Conservation (phyloP, 2,888 invertebrate genomes). For the Metallyticus violacea region DNA sequence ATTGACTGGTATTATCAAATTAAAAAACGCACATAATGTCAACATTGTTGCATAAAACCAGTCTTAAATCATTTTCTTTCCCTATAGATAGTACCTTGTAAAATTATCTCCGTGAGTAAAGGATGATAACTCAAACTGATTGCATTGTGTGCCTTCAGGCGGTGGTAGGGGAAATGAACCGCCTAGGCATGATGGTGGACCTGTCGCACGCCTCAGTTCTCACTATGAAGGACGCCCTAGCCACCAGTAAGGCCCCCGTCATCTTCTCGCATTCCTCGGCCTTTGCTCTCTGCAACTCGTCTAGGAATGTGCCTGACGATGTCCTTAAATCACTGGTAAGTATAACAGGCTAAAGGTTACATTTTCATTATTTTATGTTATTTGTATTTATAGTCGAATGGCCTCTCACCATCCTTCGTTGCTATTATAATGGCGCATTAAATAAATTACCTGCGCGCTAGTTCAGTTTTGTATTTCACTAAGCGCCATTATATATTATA, state of each 20-base stretch:
- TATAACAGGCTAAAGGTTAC: constrained; percentile 14
- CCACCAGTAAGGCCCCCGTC: constrained; percentile 60
- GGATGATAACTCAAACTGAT: no score
- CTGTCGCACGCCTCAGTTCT: constrained; percentile 61
- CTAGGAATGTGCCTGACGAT: constrained; percentile 60
- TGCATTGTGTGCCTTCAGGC: constrained; percentile 48
- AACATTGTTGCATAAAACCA: no score
- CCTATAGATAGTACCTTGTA: no score
- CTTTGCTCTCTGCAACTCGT: constrained; percentile 57
- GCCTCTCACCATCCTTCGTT: no score
- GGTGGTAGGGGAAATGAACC: constrained; percentile 64
- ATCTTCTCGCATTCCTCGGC: constrained; percentile 65
- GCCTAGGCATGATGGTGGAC: constrained; percentile 68
- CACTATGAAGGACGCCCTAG: constrained; percentile 61
- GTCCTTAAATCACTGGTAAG: constrained; percentile 57
- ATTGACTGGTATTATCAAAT: no score
- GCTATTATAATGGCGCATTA: no score
- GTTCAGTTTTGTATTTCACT: not conserved
- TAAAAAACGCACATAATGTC: no score
- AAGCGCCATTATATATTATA: not conserved
- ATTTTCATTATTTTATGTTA: not conserved
- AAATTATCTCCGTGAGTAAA: no score
- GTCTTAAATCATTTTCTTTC: no score
- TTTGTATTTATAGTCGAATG: not conserved
- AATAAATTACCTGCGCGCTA: no score